Conservation (phyloP, 2,888 invertebrate species). For the Polydrusus cervinus region DNA sequence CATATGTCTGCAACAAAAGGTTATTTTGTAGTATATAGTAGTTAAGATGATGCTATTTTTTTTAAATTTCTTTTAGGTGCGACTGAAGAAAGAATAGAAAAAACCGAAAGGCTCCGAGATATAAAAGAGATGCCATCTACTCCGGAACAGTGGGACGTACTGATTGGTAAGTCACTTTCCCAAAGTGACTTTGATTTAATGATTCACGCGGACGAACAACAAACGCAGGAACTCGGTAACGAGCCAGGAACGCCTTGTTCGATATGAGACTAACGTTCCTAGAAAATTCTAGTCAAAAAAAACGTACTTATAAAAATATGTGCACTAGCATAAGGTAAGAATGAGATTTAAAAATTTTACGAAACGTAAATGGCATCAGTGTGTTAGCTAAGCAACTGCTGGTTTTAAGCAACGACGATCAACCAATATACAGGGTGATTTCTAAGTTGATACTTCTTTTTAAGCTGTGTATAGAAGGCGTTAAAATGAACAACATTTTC, state of each 20-base stretch:
- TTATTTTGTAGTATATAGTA: no score
- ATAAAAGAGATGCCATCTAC: slow-evolving; percentile 66
- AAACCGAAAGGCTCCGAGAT: slow-evolving; percentile 59
- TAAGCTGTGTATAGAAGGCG: no score
- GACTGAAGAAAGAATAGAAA: slow-evolving; percentile 40
- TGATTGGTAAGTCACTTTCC: slow-evolving; percentile 73
- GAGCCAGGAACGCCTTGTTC: slow-evolving; percentile 54
- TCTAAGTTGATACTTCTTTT: no score
- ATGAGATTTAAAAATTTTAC: no score
- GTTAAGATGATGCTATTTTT: no score
- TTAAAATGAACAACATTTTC: no score
- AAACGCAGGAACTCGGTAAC: slow-evolving; percentile 1
- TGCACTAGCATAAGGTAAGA: background rate
- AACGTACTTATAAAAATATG: background rate
- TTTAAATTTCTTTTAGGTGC: background rate
- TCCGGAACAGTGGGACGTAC: slow-evolving; percentile 69
- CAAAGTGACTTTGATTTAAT: slow-evolving; percentile 80
- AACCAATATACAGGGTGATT: no score
- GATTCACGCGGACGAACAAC: slow-evolving; percentile 69
- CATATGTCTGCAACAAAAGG: no score
- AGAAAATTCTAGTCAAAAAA: slow-evolving; percentile 3
- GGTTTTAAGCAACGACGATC: no score
- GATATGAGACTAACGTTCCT: slow-evolving; percentile 53
- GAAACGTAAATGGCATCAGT: no score
- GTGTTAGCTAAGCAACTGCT: no score